These are phyloP conservation scores for Seriola quinqueradiata DNA, from an alignment of 2,113 vertebrate species.

Conservation along the genomic window DNA sequence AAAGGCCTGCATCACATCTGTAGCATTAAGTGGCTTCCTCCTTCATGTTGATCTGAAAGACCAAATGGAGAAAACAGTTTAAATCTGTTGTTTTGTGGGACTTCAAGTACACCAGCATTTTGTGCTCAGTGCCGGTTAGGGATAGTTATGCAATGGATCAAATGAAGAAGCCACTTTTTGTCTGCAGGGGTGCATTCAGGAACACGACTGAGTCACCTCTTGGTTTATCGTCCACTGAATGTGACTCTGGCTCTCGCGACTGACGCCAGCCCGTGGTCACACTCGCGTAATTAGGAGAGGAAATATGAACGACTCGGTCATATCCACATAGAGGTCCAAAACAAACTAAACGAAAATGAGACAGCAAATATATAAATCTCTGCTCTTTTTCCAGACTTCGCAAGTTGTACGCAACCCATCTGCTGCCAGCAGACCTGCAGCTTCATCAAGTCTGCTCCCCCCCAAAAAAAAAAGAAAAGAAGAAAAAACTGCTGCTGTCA, in stretches of 20 bases:
- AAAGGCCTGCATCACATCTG: conserved; percentile 40
- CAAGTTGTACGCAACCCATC: conserved; percentile 43
- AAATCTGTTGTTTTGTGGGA: conserved; percentile 29
- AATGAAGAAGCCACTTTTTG: conserved; percentile 19
- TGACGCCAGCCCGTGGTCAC: conserved; percentile 12
- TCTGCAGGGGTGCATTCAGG: conserved; percentile 44
- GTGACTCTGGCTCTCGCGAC: conserved; percentile 16
- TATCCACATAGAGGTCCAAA: conserved; percentile 27
- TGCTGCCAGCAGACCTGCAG: conserved; percentile 62
- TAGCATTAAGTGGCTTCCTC: conserved; percentile 48
- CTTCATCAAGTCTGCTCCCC: conserved; percentile 61
- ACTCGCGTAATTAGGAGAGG: not conserved
- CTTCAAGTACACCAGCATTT: conserved; percentile 26
- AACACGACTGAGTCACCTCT: conserved; percentile 38
- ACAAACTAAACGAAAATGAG: conserved; percentile 24
- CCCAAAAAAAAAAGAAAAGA: not conserved
- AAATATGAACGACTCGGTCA: not conserved
- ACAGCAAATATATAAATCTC: conserved; percentile 29
- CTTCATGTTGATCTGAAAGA: conserved; percentile 40
- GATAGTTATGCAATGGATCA: conserved; percentile 34
- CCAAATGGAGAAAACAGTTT: conserved; percentile 25
- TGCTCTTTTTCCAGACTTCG: conserved; percentile 51
- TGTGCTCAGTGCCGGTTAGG: conserved; percentile 39
- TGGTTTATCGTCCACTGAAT: conserved; percentile 28
- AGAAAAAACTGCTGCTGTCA: conserved; percentile 64